Evolutionary conservation across 2,888 invertebrate species (phyloP), one percentile per base, ranked within the genome.

Genomic region (Uropetala carovei): DNA sequence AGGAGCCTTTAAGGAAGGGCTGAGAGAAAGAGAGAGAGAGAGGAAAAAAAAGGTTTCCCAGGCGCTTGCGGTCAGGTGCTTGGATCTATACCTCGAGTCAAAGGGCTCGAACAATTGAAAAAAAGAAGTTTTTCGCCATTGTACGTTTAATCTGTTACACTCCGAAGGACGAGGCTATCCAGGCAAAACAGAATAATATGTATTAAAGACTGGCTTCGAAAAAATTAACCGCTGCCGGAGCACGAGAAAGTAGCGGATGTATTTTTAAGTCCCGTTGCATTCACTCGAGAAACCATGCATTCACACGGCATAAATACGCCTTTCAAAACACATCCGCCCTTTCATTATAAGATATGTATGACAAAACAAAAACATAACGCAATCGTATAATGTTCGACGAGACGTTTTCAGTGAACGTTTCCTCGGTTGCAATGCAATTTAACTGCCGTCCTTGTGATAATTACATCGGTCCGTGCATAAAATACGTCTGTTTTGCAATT

Each of bases 41-140:
- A 85, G 58, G 83, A 7, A 27, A 89, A 89, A 43, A 56, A 89
- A 64, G 43, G 64, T 64, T 27, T 89, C 89, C 89, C 89, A 43
- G 64, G 68, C 18, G 56, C 18, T 10, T 89, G n/a, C 60, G 60
- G 64, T 89, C 89, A 89, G 89, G 89, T 89, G 89, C 30, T 14
- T 16, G 30, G 30, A 10, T 7, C 60, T 18, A n/a, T n/a, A 27
- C 64, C 60, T 89, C 57, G 30, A 89, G 89, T 18, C 64, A 9
- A 16, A 43, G n/a, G 60, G 18, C 60, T 86, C 60, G 56, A 56
- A 43, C 60, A 89, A 56, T 89, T 89, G 30, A 27, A 60, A 43
- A 43, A 43, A 43, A 5, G n/a, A n/a, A 86, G 59, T 60, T 86
- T 89, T 43, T 27, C 89, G 89, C 89, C 68, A 14, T 75, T 30